Conservation (phyloP, 53 echinoderm and acorn worm species). For the Luidia sarsii region DNA sequence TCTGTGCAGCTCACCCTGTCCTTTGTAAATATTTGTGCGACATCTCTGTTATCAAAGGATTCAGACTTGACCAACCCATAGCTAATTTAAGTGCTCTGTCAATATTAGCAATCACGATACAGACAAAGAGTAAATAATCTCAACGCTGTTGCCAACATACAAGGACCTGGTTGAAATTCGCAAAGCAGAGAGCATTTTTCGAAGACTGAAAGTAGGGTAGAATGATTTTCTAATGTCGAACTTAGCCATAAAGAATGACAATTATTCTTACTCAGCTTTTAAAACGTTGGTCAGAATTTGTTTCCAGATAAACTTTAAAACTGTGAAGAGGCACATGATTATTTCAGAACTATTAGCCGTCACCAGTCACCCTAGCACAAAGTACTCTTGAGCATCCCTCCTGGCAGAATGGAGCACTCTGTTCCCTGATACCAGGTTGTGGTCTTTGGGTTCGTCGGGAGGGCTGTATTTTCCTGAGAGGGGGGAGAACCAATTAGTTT, state of each 20-base stretch:
- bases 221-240: too few relatives aligned
- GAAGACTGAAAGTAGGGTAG: too few relatives aligned
- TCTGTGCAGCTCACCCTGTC: not conserved
- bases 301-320: not conserved
- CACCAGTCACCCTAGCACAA: slow-evolving; percentile 57
- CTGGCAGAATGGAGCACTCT: slow-evolving; percentile 59
- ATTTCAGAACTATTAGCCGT: not conserved
- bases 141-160: too few relatives aligned
- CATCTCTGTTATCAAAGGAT: not conserved
- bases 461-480: slow-evolving; percentile 21
- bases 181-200: too few relatives aligned
- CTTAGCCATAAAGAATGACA: not conserved
- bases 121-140: slow-evolving; percentile 31
- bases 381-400: slow-evolving; percentile 62
- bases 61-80: not conserved
- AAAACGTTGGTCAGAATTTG: not conserved
- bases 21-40: not conserved
- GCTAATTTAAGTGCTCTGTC: not conserved
- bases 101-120: slow-evolving; percentile 15
- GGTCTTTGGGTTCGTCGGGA: slow-evolving; percentile 26
- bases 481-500: slow-evolving; percentile 4
- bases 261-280: not conserved
- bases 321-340: not conserved
- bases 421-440: slow-evolving; percentile 68
- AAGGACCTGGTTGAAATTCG: too few relatives aligned